A percentile compares a stretch with the other conserved stretches of the same genome.
phyloP scores from a whole-genome alignment of 2,113 vertebrate genomes.

The Platanista minor region DNA sequence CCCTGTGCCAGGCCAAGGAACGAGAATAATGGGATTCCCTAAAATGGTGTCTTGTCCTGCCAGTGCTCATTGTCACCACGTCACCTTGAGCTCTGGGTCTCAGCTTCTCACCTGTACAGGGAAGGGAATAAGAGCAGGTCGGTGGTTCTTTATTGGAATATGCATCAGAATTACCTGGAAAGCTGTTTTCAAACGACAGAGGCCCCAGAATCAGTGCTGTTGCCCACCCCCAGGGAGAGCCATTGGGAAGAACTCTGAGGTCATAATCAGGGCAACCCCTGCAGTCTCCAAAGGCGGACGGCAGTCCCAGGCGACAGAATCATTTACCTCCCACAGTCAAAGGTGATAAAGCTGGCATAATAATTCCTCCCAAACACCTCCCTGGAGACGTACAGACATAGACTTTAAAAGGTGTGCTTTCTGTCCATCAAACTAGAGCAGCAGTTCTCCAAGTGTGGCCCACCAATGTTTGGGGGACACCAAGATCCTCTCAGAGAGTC shows the following conservation, averaged over 20 bases:
- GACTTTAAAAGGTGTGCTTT: background rate
- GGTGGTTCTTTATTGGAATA: background rate
- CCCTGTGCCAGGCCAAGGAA: background rate
- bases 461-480: fast-evolving
- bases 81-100: background rate
- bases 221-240: background rate
- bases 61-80: background rate
- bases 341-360: background rate
- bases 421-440: background rate
- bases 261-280: fast-evolving
- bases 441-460: background rate
- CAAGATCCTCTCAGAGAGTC: background rate
- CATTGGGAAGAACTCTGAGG: background rate
- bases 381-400: background rate
- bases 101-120: background rate
- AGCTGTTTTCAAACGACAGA: background rate
- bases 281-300: background rate
- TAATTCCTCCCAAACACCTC: background rate
- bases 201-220: background rate
- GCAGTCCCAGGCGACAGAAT: background rate
- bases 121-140: background rate
- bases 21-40: background rate
- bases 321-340: background rate
- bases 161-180: background rate
- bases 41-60: background rate